Evolutionary conservation across 2,797 vertebrate genomes (phyloP).

Genomic region (Gastrophryne carolinensis): DNA sequence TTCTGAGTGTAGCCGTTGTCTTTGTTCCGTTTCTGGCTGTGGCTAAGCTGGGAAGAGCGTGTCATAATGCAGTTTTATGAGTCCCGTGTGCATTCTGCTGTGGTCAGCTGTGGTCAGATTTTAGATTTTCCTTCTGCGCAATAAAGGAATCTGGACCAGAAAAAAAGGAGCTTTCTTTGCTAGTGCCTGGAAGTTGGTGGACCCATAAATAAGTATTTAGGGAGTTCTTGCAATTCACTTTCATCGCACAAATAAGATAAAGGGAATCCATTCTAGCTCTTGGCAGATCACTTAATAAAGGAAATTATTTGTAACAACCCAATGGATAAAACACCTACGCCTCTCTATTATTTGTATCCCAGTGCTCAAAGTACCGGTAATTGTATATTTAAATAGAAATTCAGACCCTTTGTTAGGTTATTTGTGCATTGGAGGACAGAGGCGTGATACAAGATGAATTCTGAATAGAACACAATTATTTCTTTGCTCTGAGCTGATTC

Average conservation of each 20-base stretch:
- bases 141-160: too few species aligned
- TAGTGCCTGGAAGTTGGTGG: too few species aligned
- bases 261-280: neutral
- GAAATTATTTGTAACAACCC: conserved; percentile 1
- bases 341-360: neutral
- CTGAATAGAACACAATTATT: conserved; percentile 22
- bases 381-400: conserved; percentile 28
- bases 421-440: neutral
- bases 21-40: too few species aligned
- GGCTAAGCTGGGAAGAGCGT: too few species aligned
- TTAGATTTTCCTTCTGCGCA: too few species aligned
- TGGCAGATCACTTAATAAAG: neutral
- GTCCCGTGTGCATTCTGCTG: too few species aligned
- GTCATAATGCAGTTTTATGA: too few species aligned
- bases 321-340: neutral
- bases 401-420: neutral
- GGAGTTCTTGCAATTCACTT: too few species aligned
- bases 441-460: neutral
- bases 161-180: too few species aligned
- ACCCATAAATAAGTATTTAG: too few species aligned
- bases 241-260: conserved; percentile 1
- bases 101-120: too few species aligned
- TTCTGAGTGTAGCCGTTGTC: too few species aligned
- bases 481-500: conserved; percentile 1
- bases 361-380: neutral